Percentiles rank a stretch among this genome's conserved stretches.
phyloP scores from a whole-genome alignment of 2,113 vertebrate species.

The Eretmochelys imbricata region DNA sequence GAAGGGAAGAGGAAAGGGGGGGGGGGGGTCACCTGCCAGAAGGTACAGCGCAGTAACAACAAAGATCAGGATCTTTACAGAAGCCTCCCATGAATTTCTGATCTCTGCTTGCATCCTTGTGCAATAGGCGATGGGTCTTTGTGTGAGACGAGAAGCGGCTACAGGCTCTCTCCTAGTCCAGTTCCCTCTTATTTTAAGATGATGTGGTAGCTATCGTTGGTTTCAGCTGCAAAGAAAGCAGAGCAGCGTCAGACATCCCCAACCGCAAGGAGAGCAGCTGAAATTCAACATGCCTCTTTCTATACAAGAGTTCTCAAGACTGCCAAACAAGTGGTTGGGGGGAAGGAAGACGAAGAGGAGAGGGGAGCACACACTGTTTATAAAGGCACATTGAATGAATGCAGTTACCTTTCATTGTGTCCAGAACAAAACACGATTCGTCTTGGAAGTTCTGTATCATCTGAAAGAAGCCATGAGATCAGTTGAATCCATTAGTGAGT shows the following conservation, averaged over 20 bases:
- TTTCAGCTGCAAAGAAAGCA: constrained; percentile 85
- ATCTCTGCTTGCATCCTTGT: constrained; percentile 11
- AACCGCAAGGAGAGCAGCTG: fast-evolving
- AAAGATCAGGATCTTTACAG: background rate
- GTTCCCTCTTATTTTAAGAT: constrained; percentile 88
- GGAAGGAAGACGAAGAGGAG: fast-evolving
- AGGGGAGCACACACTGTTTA: background rate
- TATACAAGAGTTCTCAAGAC: background rate
- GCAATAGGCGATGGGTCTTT: background rate
- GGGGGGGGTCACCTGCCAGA: background rate
- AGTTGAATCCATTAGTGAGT: background rate
- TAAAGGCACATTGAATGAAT: fast-evolving
- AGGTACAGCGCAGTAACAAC: background rate
- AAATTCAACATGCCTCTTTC: fast-evolving
- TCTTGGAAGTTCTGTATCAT: constrained; percentile 99
- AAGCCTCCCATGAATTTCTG: constrained; percentile 30
- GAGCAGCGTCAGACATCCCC: background rate
- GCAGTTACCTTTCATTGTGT: constrained; percentile 95
- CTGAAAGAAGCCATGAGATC: constrained; percentile 70
- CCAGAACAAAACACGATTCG: constrained; percentile 95
- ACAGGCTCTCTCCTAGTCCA: background rate
- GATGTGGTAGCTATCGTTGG: constrained; percentile 93
- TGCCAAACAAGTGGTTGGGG: background rate
- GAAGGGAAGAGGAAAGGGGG: no score
- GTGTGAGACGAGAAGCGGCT: background rate